A percentile compares a stretch with the other conserved stretches of the same genome.
These are phyloP conservation scores for Tamias sibiricus DNA, from an alignment of 2,113 vertebrate genomes.

Conservation along the genomic window DNA sequence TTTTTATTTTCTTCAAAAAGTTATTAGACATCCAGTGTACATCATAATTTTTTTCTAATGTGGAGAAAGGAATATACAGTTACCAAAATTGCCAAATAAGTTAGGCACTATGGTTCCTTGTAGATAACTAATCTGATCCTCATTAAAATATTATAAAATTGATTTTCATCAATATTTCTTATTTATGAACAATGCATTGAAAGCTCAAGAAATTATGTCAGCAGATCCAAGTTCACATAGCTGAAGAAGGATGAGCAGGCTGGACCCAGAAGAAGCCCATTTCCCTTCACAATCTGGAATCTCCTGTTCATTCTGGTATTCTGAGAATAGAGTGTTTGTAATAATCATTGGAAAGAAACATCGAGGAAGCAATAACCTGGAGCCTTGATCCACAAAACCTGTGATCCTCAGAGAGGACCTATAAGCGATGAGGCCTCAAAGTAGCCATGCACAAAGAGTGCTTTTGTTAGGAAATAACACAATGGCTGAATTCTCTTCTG, in stretches of 20 bases:
- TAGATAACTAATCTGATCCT: background rate
- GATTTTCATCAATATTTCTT: background rate
- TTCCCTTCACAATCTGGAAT: background rate
- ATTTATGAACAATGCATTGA: background rate
- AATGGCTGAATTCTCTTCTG: background rate
- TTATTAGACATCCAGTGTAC: background rate
- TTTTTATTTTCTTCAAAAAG: background rate
- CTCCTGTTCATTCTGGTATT: background rate
- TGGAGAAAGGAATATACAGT: background rate
- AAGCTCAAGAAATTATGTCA: background rate
- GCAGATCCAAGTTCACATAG: background rate
- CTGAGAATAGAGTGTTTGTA: background rate
- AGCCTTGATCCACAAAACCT: background rate
- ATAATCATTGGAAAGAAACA: background rate
- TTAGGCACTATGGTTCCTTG: background rate
- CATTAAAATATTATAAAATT: constrained; percentile 6
- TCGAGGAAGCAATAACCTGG: background rate
- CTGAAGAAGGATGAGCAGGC: background rate
- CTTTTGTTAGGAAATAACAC: background rate
- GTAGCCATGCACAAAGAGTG: background rate
- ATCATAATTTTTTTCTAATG: background rate
- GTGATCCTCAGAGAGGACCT: background rate
- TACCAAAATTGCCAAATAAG: background rate
- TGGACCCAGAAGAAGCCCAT: background rate
- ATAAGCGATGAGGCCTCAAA: background rate